Evolutionary conservation across 1,140 invertebrate species (phyloP), one percentile per base, ranked within the genome.

Genomic region (Tribolium castaneum): DNA sequence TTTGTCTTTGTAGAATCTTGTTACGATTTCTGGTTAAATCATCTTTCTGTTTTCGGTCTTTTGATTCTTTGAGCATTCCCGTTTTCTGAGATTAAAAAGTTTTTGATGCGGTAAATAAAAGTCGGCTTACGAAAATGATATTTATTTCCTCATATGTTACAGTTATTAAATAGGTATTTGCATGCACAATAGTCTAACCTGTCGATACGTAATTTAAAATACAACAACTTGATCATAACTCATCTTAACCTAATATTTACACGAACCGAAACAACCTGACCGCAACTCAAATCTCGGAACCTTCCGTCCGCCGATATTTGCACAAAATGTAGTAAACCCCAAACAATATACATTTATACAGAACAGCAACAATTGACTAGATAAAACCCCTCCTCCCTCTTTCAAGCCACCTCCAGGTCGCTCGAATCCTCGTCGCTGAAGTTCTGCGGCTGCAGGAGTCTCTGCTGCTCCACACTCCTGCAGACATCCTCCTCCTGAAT

Each of bases 401-500:
- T 80, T 86, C 88, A 90, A 80, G 89, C 89, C 45, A 90, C 89
- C 82, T 90, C 89, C 71, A 90, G 80, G 83, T 90, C 89, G 6
- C 88, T 89, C 30, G 88, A 89, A 80, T 89, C 88, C 16, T 90
- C 89, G 74, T 89, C 89, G 80, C 87, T 89, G 74, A 88, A 90
- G 76, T 86, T 80, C 13, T 79, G 78, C 10, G 77, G 77, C 16
- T 77, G 59, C n/a, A 82, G 39, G 19, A 83, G 75, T 35, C 76
- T 59, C 49, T 80, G 77, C 7, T 80, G 77, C 22, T 84, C 83
- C 22, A 80, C 72, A 50, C 66, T 80, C 70, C 79, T 51, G 54
- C 79, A 81, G n/a, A 83, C 88, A 59, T 93, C 90, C 83, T 96
- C 94, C 86, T 96, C 92, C 84, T 95, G 94, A 50, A 96, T 84